Base-by-base conservation (phyloP, 2,113 vertebrate genomes). In the Macheiramphus alcinus region DNA sequence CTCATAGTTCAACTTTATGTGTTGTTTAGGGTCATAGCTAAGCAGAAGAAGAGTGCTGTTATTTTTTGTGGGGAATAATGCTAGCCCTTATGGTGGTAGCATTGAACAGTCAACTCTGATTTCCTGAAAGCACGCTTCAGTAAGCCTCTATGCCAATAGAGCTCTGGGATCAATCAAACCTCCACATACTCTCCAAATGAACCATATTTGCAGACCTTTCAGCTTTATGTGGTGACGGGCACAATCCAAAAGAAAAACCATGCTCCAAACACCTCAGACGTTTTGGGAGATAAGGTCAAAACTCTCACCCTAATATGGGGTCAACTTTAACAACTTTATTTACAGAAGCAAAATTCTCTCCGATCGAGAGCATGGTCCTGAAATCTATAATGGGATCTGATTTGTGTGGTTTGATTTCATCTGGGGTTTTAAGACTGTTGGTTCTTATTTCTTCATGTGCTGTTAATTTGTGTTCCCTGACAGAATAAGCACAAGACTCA, bases 401-500 rank as follows among this genome's bases (percentile, higher is more conserved):
- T 84, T 81, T 81, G 68, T 82, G 80, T 55, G 34, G 47, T 74
- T 88, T 94, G 91, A 84, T 92, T 90, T 92, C 47, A 68, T 72
- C 80, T 84, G 68, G 56, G 71, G 21, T 86, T 97, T 97, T 91
- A 84, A 91, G 68, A 74, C 13, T 48, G 76, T 71, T 92, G 40
- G 67, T 83, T 95, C 72, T 47, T 84, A 71, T 90, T 96, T 93
- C 75, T 86, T 89, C n/a, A 45, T 84, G 52, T 91, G 68, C 90
- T 95, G 66, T 82, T 83, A 76, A 86, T 96, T 83, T 86, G 66
- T 80, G 75, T 74, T 90, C 38, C 56, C 63, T 92, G 86, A 80
- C 81, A 95, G 53, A 95, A 81, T 90, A 96, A 95, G 87, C 78
- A 94, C 62, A 79, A 72, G 78, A 86, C 93, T 94, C 31, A 91